Conservation (phyloP, 64 coral and sea anemone species). For the Trachythela sp. region DNA sequence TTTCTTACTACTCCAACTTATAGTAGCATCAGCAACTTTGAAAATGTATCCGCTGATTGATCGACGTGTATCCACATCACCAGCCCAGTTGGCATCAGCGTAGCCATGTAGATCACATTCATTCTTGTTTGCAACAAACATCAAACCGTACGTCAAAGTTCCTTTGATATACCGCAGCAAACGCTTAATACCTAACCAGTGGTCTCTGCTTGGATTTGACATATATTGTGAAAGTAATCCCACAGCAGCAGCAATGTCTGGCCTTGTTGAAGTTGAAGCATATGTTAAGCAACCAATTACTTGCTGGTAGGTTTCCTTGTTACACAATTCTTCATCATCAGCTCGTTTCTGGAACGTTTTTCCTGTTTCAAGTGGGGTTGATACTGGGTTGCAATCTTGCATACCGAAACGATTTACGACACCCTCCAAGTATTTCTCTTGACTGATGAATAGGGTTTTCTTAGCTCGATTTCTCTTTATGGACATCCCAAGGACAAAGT, state of each 20-base stretch:
- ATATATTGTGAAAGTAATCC: not conserved
- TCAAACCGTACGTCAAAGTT: not conserved
- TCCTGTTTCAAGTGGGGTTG: constrained; percentile 20
- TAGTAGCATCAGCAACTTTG: not conserved
- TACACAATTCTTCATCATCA: constrained; percentile 22
- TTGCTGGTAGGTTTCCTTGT: constrained; percentile 29
- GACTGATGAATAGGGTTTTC: constrained; percentile 25
- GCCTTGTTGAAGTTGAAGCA: not conserved
- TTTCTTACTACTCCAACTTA: constrained; percentile 2
- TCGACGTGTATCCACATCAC: not conserved
- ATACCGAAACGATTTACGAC: constrained; percentile 27
- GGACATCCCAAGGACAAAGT: constrained; percentile 28
- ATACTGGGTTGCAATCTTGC: constrained; percentile 34
- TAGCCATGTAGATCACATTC: not conserved
- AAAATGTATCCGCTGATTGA: not conserved
- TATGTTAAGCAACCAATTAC: constrained; percentile 32
- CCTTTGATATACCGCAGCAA: not conserved
- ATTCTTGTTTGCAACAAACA: not conserved
- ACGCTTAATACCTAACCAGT: not conserved
- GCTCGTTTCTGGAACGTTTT: constrained; percentile 10
- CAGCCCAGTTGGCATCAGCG: constrained; percentile 5
- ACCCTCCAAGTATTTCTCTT: constrained; percentile 21
- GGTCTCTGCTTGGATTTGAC: not conserved
- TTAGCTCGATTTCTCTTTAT: constrained; percentile 5
- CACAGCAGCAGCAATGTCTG: not conserved